Base-by-base conservation (phyloP, 2,113 vertebrate genomes). In the Sinocyclocheilus rhinocerous region DNA sequence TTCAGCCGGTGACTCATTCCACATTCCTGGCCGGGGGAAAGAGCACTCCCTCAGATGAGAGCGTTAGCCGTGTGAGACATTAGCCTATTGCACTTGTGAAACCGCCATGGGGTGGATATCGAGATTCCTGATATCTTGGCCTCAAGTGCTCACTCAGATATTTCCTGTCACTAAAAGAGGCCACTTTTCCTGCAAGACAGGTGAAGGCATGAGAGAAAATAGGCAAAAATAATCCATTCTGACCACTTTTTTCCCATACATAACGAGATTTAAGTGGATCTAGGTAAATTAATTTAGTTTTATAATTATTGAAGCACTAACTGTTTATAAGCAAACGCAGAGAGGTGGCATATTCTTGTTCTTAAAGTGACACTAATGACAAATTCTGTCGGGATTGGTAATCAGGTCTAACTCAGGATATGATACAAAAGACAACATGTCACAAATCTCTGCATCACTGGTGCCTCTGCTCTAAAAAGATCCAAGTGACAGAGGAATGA, bases 101-200 rank as follows among this genome's bases (percentile, higher is more conserved):
- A 90, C 77, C 83, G 90, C 92, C 88, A 92, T 86, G 22, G 89
- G 90, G 90, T 86, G 90, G 65, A 89, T 92, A 92, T 92, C 88
- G 86, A 88, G 93, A 91, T 93, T 93, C 91, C 93, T 89, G 92
- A 91, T 92, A 93, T 83, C 86, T 89, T 67, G 87, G 91, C 91
- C 91, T 88, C 88, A 83, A 76, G 91, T 81, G 89, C 87, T 92
- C 92, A 88, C 90, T 92, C 87, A 70, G 88, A 90, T 90, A 93
- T 92, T 92, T 94, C 93, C 92, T 90, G 85, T 84, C 81, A 63
- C 63, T 93, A 91, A 94, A 91, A 89, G 90, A 92, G 93, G 91
- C 85, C 93, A 93, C 89, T 91, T 89, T 89, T 90, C 42, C 92
- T 87, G 85, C 80, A 57, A 45, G 10, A 36, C 85, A 84, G 86